These are phyloP conservation scores for Equus przewalskii DNA, from an alignment of 2,113 vertebrate species.

Conservation along the genomic window DNA sequence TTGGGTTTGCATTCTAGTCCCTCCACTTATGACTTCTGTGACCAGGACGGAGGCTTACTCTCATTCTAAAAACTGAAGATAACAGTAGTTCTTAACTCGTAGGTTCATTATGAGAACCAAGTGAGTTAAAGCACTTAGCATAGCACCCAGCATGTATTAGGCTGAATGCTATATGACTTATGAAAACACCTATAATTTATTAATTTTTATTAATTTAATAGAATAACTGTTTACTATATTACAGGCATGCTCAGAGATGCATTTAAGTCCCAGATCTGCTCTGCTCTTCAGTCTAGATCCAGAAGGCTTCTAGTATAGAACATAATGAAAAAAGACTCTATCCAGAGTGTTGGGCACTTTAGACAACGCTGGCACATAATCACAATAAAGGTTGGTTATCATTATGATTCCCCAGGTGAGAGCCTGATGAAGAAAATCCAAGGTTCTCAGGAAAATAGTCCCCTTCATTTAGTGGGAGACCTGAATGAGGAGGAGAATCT, in stretches of 20 bases:
- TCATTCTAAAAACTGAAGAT: background rate
- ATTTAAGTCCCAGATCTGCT: background rate
- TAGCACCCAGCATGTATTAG: background rate
- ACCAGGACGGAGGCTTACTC: background rate
- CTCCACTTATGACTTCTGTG: background rate
- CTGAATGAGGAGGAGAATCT: background rate
- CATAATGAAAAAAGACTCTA: background rate
- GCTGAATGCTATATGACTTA: background rate
- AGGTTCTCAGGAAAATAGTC: background rate
- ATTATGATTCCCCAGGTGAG: background rate
- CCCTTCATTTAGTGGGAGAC: background rate
- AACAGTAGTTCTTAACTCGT: background rate
- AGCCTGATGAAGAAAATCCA: background rate
- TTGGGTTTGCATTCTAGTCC: background rate
- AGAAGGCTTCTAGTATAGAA: background rate
- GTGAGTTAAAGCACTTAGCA: background rate
- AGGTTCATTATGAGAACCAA: background rate
- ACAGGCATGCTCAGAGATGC: background rate
- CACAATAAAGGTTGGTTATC: background rate
- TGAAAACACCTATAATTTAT: background rate
- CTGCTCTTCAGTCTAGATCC: background rate
- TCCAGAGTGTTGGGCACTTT: background rate
- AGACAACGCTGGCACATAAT: background rate
- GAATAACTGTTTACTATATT: background rate
- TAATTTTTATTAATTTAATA: background rate